Percentiles rank a stretch among this genome's conserved stretches.
Conservation (phyloP, 2,888 invertebrate genomes). For the Cantharis nigra region DNA sequence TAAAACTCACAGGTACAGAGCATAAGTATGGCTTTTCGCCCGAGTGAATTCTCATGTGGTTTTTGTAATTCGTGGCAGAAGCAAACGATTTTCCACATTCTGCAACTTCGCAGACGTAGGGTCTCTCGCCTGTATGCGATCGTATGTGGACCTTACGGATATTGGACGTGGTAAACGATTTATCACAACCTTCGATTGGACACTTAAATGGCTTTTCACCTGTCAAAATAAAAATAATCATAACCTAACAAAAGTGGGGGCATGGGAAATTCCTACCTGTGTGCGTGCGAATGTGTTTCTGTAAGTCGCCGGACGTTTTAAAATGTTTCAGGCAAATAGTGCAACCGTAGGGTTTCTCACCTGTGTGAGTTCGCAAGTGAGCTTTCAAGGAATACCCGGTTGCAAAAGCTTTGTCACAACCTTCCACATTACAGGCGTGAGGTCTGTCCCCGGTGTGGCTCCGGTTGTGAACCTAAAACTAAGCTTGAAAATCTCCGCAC, state of each 20-base stretch:
- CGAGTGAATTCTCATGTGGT: constrained; percentile 70
- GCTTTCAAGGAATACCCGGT: constrained; percentile 58
- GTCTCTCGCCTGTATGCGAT: constrained; percentile 70
- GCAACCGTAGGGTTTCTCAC: constrained; percentile 54
- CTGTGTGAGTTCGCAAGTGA: constrained; percentile 62
- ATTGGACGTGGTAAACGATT: constrained; percentile 71
- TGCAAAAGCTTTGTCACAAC: constrained; percentile 59
- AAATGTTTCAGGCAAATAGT: constrained; percentile 48
- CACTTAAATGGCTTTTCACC: constrained; percentile 61
- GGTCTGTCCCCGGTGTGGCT: constrained; percentile 59
- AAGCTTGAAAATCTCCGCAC: background rate
- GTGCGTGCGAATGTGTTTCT: constrained; percentile 53
- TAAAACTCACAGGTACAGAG: constrained; percentile 53
- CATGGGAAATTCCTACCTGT: constrained; percentile 44
- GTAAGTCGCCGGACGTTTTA: constrained; percentile 53
- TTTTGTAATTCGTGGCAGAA: constrained; percentile 70
- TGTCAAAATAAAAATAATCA: constrained; percentile 27
- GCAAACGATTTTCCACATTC: constrained; percentile 68
- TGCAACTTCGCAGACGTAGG: constrained; percentile 64
- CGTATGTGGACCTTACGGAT: constrained; percentile 70
- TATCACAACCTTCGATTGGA: constrained; percentile 62
- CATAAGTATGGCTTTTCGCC: constrained; percentile 72
- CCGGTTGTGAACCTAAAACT: constrained; percentile 59
- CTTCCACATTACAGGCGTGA: constrained; percentile 56
- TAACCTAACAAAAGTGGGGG: background rate